phyloP scores from a whole-genome alignment of 2,888 invertebrate species.

The Ormyrus pomaceus region DNA sequence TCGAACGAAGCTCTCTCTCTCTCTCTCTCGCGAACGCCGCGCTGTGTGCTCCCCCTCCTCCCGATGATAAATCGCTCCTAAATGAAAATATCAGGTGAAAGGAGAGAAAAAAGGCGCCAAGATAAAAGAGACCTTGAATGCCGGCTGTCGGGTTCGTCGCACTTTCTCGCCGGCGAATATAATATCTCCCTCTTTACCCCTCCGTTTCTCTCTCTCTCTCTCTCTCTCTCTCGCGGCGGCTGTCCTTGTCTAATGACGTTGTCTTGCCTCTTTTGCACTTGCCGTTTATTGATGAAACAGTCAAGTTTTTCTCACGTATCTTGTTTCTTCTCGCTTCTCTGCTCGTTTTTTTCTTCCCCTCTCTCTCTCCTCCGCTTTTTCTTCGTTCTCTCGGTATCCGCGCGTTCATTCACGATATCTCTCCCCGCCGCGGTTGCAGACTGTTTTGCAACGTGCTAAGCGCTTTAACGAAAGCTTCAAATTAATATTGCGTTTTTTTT shows the following conservation, averaged over 20 bases:
- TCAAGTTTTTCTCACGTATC: slow-evolving; percentile 36
- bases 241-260: slow-evolving; percentile 39
- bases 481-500: not conserved
- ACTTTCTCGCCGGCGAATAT: slow-evolving; percentile 51
- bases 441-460: not conserved
- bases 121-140: slow-evolving; percentile 56
- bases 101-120: slow-evolving; percentile 37
- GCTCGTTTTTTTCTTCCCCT: too few relatives aligned
- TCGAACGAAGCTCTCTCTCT: slow-evolving; percentile 12
- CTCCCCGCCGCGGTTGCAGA: not conserved
- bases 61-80: slow-evolving; percentile 52
- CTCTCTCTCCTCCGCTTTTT: not conserved
- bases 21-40: not conserved
- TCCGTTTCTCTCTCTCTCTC: slow-evolving; percentile 1
- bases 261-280: slow-evolving; percentile 28
- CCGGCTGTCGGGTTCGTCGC: slow-evolving; percentile 50
- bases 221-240: not conserved
- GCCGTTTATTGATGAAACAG: slow-evolving; percentile 54
- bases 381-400: not conserved
- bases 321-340: slow-evolving; percentile 16
- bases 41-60: slow-evolving; percentile 5
- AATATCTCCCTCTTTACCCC: slow-evolving; percentile 41
- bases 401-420: too few relatives aligned
- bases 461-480: slow-evolving; percentile 10
- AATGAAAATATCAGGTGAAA: slow-evolving; percentile 55